A percentile compares a stretch with the other conserved stretches of the same genome.
These are phyloP conservation scores for Pristionchus arcanus DNA, from an alignment of 2,888 invertebrate species.

Conservation along the genomic window DNA sequence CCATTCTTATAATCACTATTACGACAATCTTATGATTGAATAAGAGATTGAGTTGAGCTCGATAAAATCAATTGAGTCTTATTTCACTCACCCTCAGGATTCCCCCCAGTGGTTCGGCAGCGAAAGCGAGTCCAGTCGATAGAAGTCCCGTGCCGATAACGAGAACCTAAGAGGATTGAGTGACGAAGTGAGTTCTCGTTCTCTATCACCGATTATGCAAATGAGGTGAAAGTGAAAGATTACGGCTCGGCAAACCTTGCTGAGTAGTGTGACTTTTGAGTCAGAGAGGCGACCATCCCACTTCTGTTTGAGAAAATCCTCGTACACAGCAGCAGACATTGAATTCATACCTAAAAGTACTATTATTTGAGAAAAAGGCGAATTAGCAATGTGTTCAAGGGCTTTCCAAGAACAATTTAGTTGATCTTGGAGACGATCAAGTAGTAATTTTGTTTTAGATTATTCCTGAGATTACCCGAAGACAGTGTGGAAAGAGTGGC, in stretches of 20 bases:
- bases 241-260: background rate
- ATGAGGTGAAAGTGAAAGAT: too few relatives aligned
- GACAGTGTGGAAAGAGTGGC: constrained; percentile 75
- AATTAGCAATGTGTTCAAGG: too few relatives aligned
- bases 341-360: constrained; percentile 67
- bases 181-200: background rate
- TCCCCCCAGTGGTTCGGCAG: constrained; percentile 72
- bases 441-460: too few relatives aligned
- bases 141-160: constrained; percentile 62
- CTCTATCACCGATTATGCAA: background rate
- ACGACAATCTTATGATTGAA: too few relatives aligned
- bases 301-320: constrained; percentile 72
- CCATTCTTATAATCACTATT: background rate
- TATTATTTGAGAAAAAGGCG: too few relatives aligned
- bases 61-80: background rate
- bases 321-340: constrained; percentile 75
- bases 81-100: constrained; percentile 62
- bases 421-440: too few relatives aligned
- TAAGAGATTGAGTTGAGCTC: too few relatives aligned
- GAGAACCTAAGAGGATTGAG: constrained; percentile 41
- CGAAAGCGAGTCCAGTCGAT: constrained; percentile 68
- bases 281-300: constrained; percentile 62
- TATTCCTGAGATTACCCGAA: constrained; percentile 59
- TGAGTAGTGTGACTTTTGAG: constrained; percentile 21
- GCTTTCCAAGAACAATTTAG: too few relatives aligned